These are phyloP conservation scores for Ciconia nigra DNA, from an alignment of 2,797 vertebrate species.

Conservation along the genomic window DNA sequence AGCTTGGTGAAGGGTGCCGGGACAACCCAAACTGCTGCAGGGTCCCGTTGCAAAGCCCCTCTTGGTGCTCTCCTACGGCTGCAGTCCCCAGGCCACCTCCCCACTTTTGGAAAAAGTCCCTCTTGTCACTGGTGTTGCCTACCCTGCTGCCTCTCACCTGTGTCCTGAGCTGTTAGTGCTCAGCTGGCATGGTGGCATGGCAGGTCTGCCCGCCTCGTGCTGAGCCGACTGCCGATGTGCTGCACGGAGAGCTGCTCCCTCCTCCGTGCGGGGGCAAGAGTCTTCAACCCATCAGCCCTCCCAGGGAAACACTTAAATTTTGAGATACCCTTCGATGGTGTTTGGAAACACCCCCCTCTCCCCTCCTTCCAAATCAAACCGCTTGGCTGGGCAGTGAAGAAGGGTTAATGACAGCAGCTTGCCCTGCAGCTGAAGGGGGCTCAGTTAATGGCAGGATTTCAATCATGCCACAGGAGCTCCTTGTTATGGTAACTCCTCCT, in stretches of 20 bases:
- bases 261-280: neutral
- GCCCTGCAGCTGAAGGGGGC: neutral
- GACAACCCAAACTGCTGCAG: neutral
- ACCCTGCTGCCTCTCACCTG: neutral
- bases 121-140: neutral
- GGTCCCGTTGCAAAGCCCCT: neutral
- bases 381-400: neutral
- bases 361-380: neutral
- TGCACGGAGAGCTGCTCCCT: neutral
- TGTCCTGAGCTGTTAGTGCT: neutral
- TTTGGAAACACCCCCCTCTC: neutral
- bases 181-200: neutral
- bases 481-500: neutral
- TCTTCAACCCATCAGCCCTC: neutral
- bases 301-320: neutral
- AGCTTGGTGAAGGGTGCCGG: neutral
- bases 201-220: neutral
- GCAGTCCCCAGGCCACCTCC: neutral
- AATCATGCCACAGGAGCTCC: neutral
- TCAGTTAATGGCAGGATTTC: neutral
- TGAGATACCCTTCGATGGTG: neutral
- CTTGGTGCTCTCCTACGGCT: rapidly evolving
- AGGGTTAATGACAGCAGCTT: neutral
- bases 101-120: neutral
- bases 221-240: rapidly evolving